Conservation (phyloP, 2,888 invertebrate species). For the Cataglyphis cursor region DNA sequence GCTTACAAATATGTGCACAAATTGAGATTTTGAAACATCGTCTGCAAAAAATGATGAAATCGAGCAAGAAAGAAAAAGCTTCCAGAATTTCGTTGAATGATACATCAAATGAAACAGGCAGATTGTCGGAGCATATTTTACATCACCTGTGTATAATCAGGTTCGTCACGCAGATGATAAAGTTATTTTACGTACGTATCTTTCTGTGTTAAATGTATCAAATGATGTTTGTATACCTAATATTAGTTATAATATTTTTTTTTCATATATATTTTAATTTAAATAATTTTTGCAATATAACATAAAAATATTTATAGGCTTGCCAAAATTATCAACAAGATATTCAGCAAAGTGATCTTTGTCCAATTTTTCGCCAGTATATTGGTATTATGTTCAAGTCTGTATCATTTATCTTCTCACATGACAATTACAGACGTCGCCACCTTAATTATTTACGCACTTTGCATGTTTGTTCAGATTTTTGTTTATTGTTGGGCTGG, state of each 20-base stretch:
- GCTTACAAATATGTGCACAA: slow-evolving; percentile 73
- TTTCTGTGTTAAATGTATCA: not conserved
- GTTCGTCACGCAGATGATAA: slow-evolving; percentile 17
- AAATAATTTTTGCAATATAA: not conserved
- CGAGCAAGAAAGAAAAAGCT: not conserved
- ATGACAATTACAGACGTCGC: slow-evolving; percentile 2
- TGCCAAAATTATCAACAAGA: slow-evolving; percentile 31
- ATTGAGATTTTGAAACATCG: slow-evolving; percentile 75
- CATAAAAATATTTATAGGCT: slow-evolving; percentile 32
- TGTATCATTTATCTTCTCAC: slow-evolving; percentile 39
- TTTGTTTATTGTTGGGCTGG: slow-evolving; percentile 77
- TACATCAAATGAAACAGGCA: not conserved
- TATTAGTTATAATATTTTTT: not conserved
- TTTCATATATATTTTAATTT: not conserved
- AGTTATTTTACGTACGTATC: not conserved
- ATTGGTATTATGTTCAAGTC: slow-evolving; percentile 40
- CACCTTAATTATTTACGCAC: slow-evolving; percentile 38
- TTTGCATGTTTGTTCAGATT: slow-evolving; percentile 68
- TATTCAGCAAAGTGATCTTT: slow-evolving; percentile 35
- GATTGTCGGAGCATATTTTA: slow-evolving; percentile 7
- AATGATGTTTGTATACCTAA: not conserved
- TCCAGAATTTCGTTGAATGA: not conserved
- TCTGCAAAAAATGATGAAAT: slow-evolving; percentile 29
- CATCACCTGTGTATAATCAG: slow-evolving; percentile 48
- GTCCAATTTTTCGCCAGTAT: slow-evolving; percentile 53